Conservation (phyloP, 2,888 invertebrate genomes). For the Nebria salina region DNA sequence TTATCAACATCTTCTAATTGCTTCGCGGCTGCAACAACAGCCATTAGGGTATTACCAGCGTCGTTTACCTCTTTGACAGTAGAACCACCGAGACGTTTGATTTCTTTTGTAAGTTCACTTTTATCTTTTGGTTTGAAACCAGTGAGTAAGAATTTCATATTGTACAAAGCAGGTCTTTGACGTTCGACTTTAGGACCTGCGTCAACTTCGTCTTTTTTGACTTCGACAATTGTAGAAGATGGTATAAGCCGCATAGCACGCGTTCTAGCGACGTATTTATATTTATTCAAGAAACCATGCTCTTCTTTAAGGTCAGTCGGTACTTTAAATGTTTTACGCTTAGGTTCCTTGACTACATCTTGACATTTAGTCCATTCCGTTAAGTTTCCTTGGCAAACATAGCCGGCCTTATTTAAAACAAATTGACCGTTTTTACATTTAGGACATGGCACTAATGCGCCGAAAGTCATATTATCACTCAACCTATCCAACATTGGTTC, state of each 20-base stretch:
- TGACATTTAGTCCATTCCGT: conserved; percentile 93
- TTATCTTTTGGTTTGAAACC: conserved; percentile 67
- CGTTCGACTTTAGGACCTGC: conserved; percentile 72
- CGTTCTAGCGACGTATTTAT: conserved; percentile 68
- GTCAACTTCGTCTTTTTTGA: conserved; percentile 59
- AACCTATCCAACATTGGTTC: conserved; percentile 80
- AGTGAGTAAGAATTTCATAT: conserved; percentile 76
- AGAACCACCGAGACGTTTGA: conserved; percentile 81
- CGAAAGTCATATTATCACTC: conserved; percentile 90
- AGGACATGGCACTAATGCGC: conserved; percentile 78
- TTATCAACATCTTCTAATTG: conserved; percentile 72
- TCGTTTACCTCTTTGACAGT: conserved; percentile 64
- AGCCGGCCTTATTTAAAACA: conserved; percentile 76
- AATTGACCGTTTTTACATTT: conserved; percentile 82
- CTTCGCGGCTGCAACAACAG: conserved; percentile 76
- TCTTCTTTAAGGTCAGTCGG: conserved; percentile 70
- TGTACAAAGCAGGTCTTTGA: conserved; percentile 76
- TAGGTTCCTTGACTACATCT: conserved; percentile 75
- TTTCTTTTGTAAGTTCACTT: conserved; percentile 73
- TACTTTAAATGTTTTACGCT: conserved; percentile 74
- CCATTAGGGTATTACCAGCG: conserved; percentile 68
- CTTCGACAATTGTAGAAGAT: conserved; percentile 65
- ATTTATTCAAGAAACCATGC: conserved; percentile 68
- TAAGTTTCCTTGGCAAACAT: conserved; percentile 78
- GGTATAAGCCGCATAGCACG: conserved; percentile 68